A percentile compares a stretch with the other conserved stretches of the same genome.
These are phyloP conservation scores for Rhimphoctona megacephalus DNA, from an alignment of 2,888 invertebrate genomes.

Conservation along the genomic window DNA sequence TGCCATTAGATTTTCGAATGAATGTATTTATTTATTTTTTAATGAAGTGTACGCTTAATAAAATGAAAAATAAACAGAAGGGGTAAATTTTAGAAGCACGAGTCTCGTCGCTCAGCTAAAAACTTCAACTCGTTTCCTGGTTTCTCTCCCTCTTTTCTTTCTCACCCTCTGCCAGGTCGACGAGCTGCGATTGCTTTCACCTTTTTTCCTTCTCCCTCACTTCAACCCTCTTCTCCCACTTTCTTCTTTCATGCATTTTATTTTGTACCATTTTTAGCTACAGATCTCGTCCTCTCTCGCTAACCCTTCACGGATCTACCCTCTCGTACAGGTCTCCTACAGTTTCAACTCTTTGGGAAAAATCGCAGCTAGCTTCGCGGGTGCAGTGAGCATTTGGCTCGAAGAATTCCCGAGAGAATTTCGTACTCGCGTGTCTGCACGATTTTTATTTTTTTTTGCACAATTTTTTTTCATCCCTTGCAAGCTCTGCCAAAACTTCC, in stretches of 20 bases:
- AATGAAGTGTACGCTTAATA: background rate
- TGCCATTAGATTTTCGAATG: background rate
- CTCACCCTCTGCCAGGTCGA: background rate
- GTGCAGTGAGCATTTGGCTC: constrained; percentile 44
- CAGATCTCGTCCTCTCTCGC: constrained; percentile 12
- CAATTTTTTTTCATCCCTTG: background rate
- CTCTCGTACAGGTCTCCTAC: constrained; percentile 31
- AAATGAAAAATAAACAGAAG: background rate
- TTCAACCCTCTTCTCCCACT: constrained; percentile 17
- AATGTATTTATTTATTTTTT: background rate
- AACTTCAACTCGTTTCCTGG: constrained; percentile 47
- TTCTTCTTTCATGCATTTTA: constrained; percentile 28
- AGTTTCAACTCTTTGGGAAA: constrained; percentile 52
- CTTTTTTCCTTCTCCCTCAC: constrained; percentile 52
- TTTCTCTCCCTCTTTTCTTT: constrained; percentile 53
- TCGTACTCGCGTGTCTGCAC: background rate
- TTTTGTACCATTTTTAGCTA: constrained; percentile 36
- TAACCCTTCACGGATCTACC: background rate
- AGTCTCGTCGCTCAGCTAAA: constrained; percentile 43
- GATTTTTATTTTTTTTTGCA: background rate
- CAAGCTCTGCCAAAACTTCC: constrained; percentile 1
- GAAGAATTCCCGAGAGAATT: constrained; percentile 59
- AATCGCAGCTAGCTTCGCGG: constrained; percentile 38
- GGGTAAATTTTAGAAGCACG: background rate
- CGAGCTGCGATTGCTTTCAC: constrained; percentile 5